Conservation (phyloP, 2,113 vertebrate genomes). For the Rynchops niger region DNA sequence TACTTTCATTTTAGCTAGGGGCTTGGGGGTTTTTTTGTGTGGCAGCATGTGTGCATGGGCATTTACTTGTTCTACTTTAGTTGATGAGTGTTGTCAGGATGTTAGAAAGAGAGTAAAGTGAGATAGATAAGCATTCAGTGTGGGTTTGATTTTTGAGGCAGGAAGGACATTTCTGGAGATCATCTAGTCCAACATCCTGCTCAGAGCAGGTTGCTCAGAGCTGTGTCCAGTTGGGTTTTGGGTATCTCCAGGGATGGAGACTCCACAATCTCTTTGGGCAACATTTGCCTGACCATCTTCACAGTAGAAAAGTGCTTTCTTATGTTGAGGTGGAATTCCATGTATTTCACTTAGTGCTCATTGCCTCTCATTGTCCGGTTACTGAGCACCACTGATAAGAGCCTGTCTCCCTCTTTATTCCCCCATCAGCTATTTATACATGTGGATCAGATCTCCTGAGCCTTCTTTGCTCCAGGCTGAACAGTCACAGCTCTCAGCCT, state of each 20-base stretch:
- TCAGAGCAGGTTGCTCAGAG: neutral
- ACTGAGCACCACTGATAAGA: neutral
- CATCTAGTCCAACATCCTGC: too few species aligned
- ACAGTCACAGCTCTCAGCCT: neutral
- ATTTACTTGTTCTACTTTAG: neutral
- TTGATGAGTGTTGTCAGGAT: neutral
- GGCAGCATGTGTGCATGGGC: accelerated
- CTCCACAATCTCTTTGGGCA: neutral
- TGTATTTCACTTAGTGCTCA: accelerated
- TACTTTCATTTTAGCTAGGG: neutral
- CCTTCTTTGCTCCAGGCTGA: neutral
- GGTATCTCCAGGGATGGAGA: neutral
- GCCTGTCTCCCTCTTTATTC: neutral
- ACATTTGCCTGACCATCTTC: neutral
- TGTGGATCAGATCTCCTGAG: neutral
- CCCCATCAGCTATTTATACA: accelerated
- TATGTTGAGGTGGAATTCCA: neutral
- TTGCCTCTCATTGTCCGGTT: neutral
- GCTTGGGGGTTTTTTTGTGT: neutral
- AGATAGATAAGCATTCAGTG: neutral
- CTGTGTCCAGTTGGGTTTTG: neutral
- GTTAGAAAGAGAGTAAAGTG: neutral
- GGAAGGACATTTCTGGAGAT: neutral
- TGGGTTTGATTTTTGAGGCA: neutral
- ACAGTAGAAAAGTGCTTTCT: neutral